Percentiles rank a stretch among this genome's conserved stretches.
phyloP scores from a whole-genome alignment of 2,113 vertebrate species.

The Amblyornis subalaris region DNA sequence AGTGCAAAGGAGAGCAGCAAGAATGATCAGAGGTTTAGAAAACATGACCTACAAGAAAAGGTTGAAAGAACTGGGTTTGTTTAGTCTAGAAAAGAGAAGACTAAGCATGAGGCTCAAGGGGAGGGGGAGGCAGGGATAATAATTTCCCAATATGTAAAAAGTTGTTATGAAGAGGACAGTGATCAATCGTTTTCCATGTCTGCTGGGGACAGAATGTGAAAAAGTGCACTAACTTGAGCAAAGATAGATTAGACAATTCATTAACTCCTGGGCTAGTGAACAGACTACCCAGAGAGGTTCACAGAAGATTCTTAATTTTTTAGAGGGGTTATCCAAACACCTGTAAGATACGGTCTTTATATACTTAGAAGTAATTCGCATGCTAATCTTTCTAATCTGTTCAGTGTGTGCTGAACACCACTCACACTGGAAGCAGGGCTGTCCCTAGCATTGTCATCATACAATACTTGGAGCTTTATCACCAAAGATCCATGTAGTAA shows the following conservation, averaged over 20 bases:
- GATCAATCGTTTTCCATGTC: conserved; percentile 22
- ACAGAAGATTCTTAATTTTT: background rate
- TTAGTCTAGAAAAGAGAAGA: conserved; percentile 65
- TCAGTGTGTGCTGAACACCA: background rate
- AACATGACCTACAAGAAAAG: conserved; percentile 60
- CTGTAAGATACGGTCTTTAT: background rate
- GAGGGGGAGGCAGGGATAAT: conserved; percentile 32
- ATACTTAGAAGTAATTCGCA: background rate
- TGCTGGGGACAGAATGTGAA: background rate
- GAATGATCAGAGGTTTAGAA: conserved; percentile 59
- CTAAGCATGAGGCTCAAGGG: conserved; percentile 37
- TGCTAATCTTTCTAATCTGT: background rate
- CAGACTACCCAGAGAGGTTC: background rate
- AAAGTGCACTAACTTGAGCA: background rate
- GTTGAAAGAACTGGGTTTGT: conserved; percentile 59
- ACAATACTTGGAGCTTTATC: background rate
- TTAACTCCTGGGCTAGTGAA: background rate
- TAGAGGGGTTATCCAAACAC: background rate
- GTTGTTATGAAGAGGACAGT: conserved; percentile 30
- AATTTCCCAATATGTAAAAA: conserved; percentile 38
- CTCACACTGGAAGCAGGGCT: background rate
- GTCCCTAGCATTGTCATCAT: background rate
- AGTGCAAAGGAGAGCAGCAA: conserved; percentile 52
- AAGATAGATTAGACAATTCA: background rate
- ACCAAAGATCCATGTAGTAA: background rate